Base-by-base conservation (phyloP, 2,797 vertebrate genomes). In the Lycodopsis pacificus region DNA sequence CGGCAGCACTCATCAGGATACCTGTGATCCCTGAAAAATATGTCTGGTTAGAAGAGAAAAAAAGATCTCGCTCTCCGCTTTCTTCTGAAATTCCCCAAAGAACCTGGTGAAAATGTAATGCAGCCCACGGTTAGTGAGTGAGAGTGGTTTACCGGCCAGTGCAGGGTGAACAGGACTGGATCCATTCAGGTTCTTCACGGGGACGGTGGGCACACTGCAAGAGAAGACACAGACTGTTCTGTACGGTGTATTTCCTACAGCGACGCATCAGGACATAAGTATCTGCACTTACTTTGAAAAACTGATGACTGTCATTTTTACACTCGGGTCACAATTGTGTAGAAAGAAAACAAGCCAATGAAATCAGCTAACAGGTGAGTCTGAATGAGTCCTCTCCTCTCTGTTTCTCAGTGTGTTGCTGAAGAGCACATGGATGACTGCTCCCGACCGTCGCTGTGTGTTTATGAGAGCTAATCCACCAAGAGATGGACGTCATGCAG, bases 1-100 rank as follows among this genome's bases (percentile, higher is more conserved):
- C 98, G 0, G 97, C 98, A 0, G 98, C 98, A 0, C 97, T 98
- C 97, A 99, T 99, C 61, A 99, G 94, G 88, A 99, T 99, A 32
- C 98, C 98, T 0, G 97, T 98, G 91, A 99, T 99, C 62, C 98
- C 98, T 99, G 90, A 7, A 82, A 77, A n/a, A 0, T 9, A 2
- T 56, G 14, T 8, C 2, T 15, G 49, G 53, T 81, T 53, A 44
- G 63, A 30, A 38, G 36, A 25, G 14, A 53, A 46, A 14, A 27
- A 15, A 14, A 30, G 53, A 5, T 8, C 3, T 12, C 46, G 4
- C n/a, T 40, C 4, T 25, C 0, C n/a, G 17, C 14, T 59, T 32
- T 56, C 13, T 20, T 53, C 4, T 36, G 19, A 48, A 66, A 25
- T 22, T 25, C 13, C 20, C 30, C 7, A 51, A 32, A 32, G 5